Percentiles rank a stretch among this genome's conserved stretches.
These are phyloP conservation scores for Pseudochaenichthys georgianus DNA, from an alignment of 2,797 vertebrate genomes.

Conservation along the genomic window DNA sequence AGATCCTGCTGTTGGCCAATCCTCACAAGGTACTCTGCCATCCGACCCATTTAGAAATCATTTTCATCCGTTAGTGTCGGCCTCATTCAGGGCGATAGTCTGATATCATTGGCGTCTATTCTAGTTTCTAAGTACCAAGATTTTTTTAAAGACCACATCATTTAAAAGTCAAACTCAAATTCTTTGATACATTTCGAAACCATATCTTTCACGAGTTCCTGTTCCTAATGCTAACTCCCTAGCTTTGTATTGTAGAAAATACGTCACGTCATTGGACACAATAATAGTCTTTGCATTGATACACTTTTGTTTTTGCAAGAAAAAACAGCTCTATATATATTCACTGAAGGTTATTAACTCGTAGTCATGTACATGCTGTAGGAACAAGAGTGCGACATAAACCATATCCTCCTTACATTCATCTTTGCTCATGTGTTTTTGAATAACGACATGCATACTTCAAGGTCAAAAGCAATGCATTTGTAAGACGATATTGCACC, in stretches of 20 bases:
- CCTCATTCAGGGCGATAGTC: no score
- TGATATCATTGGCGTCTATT: no score
- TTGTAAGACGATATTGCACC: no score
- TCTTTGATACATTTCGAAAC: neutral
- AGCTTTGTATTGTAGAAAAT: neutral
- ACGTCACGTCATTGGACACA: neutral
- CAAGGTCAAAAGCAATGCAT: no score
- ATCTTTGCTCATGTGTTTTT: neutral
- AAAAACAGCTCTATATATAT: neutral
- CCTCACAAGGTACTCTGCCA: slow-evolving; percentile 91
- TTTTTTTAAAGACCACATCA: neutral
- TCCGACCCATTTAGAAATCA: no score
- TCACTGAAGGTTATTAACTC: no score
- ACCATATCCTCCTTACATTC: neutral
- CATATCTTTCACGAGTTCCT: neutral
- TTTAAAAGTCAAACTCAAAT: neutral
- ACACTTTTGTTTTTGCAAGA: neutral
- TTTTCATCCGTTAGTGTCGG: no score
- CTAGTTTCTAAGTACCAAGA: neutral
- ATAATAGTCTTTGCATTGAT: neutral
- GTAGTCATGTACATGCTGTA: no score
- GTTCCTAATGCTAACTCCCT: neutral
- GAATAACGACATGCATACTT: neutral
- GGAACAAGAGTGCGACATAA: no score
- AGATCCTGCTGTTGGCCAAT: slow-evolving; percentile 95